These are phyloP conservation scores for human DNA, from an alignment of 2,113 vertebrate species.

Conservation along the genomic window DNA sequence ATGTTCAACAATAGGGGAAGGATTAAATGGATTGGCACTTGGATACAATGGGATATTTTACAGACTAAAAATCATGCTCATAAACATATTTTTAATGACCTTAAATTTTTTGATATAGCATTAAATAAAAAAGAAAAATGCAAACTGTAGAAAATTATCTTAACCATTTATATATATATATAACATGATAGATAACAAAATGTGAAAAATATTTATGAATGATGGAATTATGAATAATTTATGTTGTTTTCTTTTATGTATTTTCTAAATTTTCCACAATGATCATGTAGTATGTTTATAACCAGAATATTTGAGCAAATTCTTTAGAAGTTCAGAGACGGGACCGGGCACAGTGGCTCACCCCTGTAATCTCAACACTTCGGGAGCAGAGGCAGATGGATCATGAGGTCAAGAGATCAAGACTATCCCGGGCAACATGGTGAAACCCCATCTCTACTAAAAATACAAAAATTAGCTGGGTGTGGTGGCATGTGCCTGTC, in stretches of 20 bases:
- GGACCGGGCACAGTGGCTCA: too few relatives aligned
- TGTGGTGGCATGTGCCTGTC: too few relatives aligned
- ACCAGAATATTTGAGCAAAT: not conserved
- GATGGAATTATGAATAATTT: not conserved
- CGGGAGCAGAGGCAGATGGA: too few relatives aligned
- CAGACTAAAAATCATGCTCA: not conserved
- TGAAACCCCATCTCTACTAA: too few relatives aligned
- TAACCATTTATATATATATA: not conserved
- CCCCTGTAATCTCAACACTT: too few relatives aligned
- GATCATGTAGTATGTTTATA: not conserved
- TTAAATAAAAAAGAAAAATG: not conserved
- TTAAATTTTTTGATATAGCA: not conserved
- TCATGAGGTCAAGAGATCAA: too few relatives aligned
- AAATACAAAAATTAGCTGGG: too few relatives aligned
- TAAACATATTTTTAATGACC: not conserved
- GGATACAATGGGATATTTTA: not conserved
- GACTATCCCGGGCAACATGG: too few relatives aligned
- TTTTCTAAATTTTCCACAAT: constrained; percentile 10
- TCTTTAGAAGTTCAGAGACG: not conserved
- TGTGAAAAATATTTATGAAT: constrained; percentile 3
- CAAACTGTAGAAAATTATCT: not conserved
- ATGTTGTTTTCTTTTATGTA: not conserved
- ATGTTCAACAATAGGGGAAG: not conserved
- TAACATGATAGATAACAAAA: not conserved
- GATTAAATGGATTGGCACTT: not conserved